Evolutionary conservation across 2,113 vertebrate species (phyloP).

Genomic region (Myxocyprinus asiaticus): DNA sequence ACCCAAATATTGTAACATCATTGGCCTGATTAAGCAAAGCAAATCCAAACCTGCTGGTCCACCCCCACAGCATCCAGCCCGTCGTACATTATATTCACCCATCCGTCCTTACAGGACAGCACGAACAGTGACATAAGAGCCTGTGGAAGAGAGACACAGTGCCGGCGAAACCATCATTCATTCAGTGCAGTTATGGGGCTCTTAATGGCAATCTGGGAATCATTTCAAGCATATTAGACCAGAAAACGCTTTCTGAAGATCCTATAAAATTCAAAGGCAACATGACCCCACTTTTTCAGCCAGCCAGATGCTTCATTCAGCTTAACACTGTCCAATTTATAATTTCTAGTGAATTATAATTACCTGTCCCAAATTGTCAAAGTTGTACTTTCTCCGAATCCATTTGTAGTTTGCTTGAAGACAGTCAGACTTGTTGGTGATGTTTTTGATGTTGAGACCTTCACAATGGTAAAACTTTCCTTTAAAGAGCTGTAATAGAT

Average conservation of each 20-base stretch:
- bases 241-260: background rate
- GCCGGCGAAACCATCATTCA: too few species aligned
- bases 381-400: conserved; percentile 95
- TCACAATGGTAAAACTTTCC: conserved; percentile 97
- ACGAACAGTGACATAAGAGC: conserved; percentile 96
- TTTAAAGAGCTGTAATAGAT: conserved; percentile 86
- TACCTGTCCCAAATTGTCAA: conserved; percentile 97
- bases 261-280: background rate
- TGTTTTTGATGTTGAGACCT: conserved; percentile 85
- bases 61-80: conserved; percentile 91
- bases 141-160: conserved; percentile 62
- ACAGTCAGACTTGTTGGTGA: conserved; percentile 89
- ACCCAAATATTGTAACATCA: background rate
- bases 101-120: conserved; percentile 94
- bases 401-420: conserved; percentile 81
- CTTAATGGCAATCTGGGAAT: conserved; percentile 8
- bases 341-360: background rate
- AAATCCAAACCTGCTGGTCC: conserved; percentile 84
- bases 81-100: conserved; percentile 98
- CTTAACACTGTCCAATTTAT: too few species aligned
- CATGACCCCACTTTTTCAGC: conserved; percentile 2
- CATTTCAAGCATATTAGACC: conserved; percentile 12
- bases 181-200: background rate
- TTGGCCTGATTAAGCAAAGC: background rate
- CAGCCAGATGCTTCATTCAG: too few species aligned